Evolutionary conservation across 2,797 vertebrate species (phyloP), one percentile per base, ranked within the genome.

Genomic region (Pogoniulus pusillus): DNA sequence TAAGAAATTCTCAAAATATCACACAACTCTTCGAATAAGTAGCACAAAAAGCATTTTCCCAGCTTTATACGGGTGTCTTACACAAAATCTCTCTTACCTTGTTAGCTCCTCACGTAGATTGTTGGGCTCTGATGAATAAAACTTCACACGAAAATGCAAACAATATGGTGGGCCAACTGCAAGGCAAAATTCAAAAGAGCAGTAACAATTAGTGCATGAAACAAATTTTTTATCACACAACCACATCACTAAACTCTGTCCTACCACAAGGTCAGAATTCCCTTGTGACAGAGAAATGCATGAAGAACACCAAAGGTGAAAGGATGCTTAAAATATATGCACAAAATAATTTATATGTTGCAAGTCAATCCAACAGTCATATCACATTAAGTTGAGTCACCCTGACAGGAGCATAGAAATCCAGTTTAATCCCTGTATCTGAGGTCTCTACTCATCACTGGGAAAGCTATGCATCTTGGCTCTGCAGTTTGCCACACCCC

Each of bases 91-190:
- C 27, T 68, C 92, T 88, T 92, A 99, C 99, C 99, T 98, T 86
- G 99, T 99, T 81, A 99, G 97, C 80, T 99, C 99, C 95, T 99
- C 99, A 37, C 99, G 99, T 20, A 99, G 98, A 94, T 99, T 99
- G 97, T 99, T 99, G 19, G 99, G 99, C 93, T 99, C 99, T 20
- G 99, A 99, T 2, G 99, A 99, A 96, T 99, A 99, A 97, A 99
- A 99, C 94, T 99, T 99, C 26, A 99, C 99, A 95, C 98, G 98
- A 97, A 99, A 96, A 97, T 99, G 99, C 78, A 99, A 98, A 96
- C 99, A 99, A 95, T 99, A 99, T 0, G 99, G 99, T 55, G 99
- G 99, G 35, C 99, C 99, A 91, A 99, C 99, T 99, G 95, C 68
- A 93, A 94, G 91, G 69, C 9, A 87, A 60, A 95, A 94, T 83